phyloP scores from a whole-genome alignment of 2,797 vertebrate species.

The Pogonophryne albipinna region DNA sequence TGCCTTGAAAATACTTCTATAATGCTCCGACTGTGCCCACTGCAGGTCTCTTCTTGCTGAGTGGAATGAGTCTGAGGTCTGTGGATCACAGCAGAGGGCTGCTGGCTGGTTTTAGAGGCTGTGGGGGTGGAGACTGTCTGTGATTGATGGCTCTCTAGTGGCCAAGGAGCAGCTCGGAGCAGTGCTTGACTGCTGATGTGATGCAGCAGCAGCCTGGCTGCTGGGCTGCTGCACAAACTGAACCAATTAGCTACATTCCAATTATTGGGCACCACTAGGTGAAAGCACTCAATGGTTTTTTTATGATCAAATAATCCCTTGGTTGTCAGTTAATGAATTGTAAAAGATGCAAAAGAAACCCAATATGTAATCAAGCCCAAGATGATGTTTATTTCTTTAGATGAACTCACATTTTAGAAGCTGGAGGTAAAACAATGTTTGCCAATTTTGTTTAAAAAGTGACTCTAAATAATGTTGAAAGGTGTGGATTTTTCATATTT shows the following conservation, averaged over 20 bases:
- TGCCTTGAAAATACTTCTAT: not conserved
- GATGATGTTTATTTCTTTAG: not conserved
- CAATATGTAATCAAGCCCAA: not conserved
- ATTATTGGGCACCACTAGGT: not conserved
- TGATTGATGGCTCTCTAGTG: slow-evolving; percentile 57
- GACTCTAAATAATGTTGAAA: not conserved
- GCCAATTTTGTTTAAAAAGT: too few relatives aligned
- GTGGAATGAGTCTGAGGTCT: slow-evolving; percentile 37
- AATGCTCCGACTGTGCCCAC: not conserved
- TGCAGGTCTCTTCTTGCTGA: slow-evolving; percentile 35
- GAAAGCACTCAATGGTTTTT: too few relatives aligned
- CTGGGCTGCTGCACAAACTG: slow-evolving; percentile 10
- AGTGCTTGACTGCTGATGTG: slow-evolving; percentile 26
- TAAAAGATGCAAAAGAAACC: not conserved
- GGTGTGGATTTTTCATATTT: not conserved
- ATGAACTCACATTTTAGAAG: not conserved
- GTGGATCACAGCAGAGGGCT: slow-evolving; percentile 40
- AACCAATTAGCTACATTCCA: not conserved
- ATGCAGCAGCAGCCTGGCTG: slow-evolving; percentile 12
- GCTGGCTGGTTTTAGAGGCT: slow-evolving; percentile 35
- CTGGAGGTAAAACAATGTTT: not conserved
- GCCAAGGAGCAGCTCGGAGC: slow-evolving; percentile 18
- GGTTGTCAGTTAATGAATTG: not conserved
- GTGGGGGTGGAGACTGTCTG: slow-evolving; percentile 37
- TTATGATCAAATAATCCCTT: not conserved